Evolutionary conservation across 2,888 invertebrate species (phyloP).

Genomic region (Poecilus cupreus): DNA sequence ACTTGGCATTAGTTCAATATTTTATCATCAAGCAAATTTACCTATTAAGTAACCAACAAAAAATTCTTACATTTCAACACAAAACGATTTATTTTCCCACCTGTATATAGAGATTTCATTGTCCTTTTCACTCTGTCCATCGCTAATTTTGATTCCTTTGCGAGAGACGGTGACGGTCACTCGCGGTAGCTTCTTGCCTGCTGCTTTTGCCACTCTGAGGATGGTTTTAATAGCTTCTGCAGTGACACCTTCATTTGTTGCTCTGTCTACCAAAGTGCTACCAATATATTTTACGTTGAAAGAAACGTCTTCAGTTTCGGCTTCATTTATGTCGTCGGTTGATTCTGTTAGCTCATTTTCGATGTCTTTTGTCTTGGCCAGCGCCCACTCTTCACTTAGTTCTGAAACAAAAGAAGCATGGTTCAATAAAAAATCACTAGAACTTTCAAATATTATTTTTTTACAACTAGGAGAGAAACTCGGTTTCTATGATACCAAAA

Average conservation of each 20-base stretch:
- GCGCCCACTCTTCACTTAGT: conserved; percentile 80
- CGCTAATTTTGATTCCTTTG: conserved; percentile 85
- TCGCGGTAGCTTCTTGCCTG: conserved; percentile 76
- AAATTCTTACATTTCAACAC: not conserved
- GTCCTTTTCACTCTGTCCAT: conserved; percentile 81
- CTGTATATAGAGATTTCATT: conserved; percentile 90
- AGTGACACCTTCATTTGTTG: conserved; percentile 84
- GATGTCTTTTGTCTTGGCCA: conserved; percentile 76
- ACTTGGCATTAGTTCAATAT: conserved; percentile 21
- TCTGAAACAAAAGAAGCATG: conserved; percentile 74
- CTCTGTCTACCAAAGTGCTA: conserved; percentile 84
- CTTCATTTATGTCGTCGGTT: conserved; percentile 68
- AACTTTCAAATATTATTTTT: no score
- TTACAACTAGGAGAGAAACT: no score
- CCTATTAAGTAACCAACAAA: not conserved
- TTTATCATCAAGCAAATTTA: not conserved
- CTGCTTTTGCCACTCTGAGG: conserved; percentile 78
- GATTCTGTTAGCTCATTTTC: conserved; percentile 64
- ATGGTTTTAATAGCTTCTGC: conserved; percentile 89
- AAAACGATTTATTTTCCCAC: conserved; percentile 71
- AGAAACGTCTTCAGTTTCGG: conserved; percentile 72
- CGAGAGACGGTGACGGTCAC: conserved; percentile 85
- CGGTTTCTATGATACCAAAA: no score
- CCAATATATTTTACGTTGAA: conserved; percentile 86
- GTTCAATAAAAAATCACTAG: not conserved